Base-by-base conservation (phyloP, 2,797 vertebrate species). In the Urosaurus nigricauda region DNA sequence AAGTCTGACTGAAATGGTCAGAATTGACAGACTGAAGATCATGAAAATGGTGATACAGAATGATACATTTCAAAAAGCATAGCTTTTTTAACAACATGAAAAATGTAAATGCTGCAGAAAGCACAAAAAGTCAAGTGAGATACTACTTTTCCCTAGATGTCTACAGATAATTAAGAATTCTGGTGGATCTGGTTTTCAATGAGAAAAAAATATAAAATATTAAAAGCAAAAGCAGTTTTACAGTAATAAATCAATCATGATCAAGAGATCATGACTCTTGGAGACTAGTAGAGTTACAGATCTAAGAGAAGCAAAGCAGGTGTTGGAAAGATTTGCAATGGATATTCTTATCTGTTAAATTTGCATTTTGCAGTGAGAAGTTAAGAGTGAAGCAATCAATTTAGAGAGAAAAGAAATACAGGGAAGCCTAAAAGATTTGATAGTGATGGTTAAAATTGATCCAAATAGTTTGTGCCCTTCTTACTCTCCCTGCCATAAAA, bases 351-450 rank as follows among this genome's bases (percentile, higher is more conserved):
- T 58, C 32, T 80, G 47, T 35, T 81, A 90, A 89, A 43, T 35
- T 83, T 63, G 40, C 70, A 78, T 89, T 91, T 91, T 32, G 75
- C 13, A 87, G 71, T 88, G 92, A 93, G 79, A 91, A 95, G 82
- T 3, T 86, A 68, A 17, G 51, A 88, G 80, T 84, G 17, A 92
- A 47, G n/a, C 74, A 37, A 93, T 92, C 87, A 85, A 74, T 77
- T n/a, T 85, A 26, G 71, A 26, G 0, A 79, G 35, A 88, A 85
- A 0, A 79, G n/a, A 87, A 84, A 65, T 84, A 73, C 40, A 26
- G 0, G 5, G 32, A 84, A 80, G 26, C 81, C 70, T 83, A 81
- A 73, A 8, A 43, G 4, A 83, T 8, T 40, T 3, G 5, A 94
- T 0, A 79, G 47, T 51, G 82, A 71, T 4, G n/a, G 79, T 0